Evolutionary conservation across 2,113 vertebrate species (phyloP), one percentile per base, ranked within the genome.

Genomic region (Psilopogon haemacephalus): DNA sequence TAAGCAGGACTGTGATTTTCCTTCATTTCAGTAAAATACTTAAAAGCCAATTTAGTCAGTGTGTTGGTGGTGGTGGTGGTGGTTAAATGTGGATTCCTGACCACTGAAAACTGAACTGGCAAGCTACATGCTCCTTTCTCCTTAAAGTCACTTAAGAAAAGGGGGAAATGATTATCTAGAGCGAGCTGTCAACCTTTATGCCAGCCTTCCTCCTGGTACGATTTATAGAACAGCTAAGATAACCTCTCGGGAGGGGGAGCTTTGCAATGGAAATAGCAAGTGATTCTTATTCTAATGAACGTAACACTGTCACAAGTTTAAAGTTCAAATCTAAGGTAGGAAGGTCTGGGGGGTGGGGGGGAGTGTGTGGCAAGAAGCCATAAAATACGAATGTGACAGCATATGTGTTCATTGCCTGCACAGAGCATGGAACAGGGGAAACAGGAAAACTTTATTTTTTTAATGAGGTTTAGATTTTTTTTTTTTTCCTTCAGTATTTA

Each of bases 211-310:
- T 93, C 78, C 92, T 95, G 92, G 92, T 90, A 50, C 81, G 93
- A 95, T 94, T 93, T 95, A 93, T 91, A 94, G 95, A 96, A 95
- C 82, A 93, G 89, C 92, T 79, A 89, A 94, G 86, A 93, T 92
- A 95, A 92, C 90, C 94, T 94, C 94, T 15, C 62, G 81, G 94
- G 17, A 16, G 81, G 94, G 91, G 83, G 93, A 95, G 82, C 93
- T 96, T 91, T 95, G 84, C 89, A 93, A 95, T 94, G 92, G 93
- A 96, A 96, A 96, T 95, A 91, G 94, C 86, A 95, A 94, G 95
- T 70, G 90, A 90, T 96, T 96, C 90, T 96, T 94, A 95, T 95
- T 95, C 93, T 96, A 95, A 96, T 96, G 96, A 96, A 96, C 94
- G 95, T 95, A 94, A 87, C 89, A 90, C 93, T 97, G 96, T 96